Base-by-base conservation (phyloP, 2,888 invertebrate species). In the Platycheirus albimanus region DNA sequence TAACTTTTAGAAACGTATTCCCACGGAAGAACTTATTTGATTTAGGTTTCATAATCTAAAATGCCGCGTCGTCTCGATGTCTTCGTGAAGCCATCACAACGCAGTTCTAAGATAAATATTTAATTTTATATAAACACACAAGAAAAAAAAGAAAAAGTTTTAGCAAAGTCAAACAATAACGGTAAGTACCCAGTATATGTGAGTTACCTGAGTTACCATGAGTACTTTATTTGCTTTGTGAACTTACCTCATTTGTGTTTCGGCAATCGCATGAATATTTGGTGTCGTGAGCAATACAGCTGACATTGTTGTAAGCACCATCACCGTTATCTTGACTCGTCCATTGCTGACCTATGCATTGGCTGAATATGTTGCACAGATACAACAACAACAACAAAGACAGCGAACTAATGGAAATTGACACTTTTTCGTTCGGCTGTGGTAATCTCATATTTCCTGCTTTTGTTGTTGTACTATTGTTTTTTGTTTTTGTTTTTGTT, bases 251-350 rank as follows among this genome's bases (percentile, higher is more conserved):
- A 20, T 88, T 86, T 33, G 78, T 81, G 86, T 88, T 88, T 70
- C 87, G 87, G 85, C 91, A 91, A 85, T 91, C 90, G 56, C 91
- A 91, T 71, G 89, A 89, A 71, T 88, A 89, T 81, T 89, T 89
- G 11, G 88, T 87, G 43, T 90, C 90, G 66, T 89, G 89, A 20
- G 88, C 86, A 67, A 87, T 87, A 78, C 90, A 90, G 58, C 64
- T 87, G 54, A 89, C 88, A 87, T 88, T 90, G 56, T 28, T 69
- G 56, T 52, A 78, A 58, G 69, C 72, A 38, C 56, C 56, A 66
- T 67, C 78, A 7, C 17, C 30, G 10, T 49, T 45, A 45, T 72
- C 43, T 51, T 20, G 61, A 58, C 49, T 54, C 43, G 54, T 41
- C 81, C 76, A 71, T 63, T 70, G 45, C 71, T 83, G 83, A 58